A percentile compares a stretch with the other conserved stretches of the same genome.
Conservation (phyloP, 2,797 vertebrate species). For the Paguma larvata region DNA sequence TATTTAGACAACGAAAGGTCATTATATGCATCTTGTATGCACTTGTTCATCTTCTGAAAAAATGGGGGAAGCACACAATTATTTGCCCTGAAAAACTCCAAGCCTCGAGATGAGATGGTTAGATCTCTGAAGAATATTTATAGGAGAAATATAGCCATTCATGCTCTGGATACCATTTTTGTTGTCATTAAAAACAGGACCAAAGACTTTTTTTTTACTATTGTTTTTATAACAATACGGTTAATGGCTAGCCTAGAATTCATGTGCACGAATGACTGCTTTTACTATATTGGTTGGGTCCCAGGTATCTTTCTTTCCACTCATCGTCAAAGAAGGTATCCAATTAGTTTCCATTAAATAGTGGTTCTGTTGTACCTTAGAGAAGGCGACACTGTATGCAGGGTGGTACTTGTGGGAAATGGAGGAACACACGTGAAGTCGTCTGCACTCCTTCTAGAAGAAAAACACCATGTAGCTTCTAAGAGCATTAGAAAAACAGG, state of each 20-base stretch:
- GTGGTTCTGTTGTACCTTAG: background rate
- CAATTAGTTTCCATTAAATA: conserved; percentile 27
- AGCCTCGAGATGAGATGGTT: background rate
- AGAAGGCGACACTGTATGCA: background rate
- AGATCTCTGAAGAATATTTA: conserved; percentile 35
- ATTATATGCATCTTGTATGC: background rate
- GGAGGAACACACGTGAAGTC: background rate
- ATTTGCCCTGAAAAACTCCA: conserved; percentile 17
- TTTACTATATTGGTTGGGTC: background rate
- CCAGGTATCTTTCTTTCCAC: background rate
- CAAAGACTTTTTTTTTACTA: background rate
- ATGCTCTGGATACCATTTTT: background rate
- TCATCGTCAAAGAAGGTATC: background rate
- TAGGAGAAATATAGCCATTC: background rate
- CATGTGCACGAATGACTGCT: background rate
- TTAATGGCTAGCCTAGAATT: conserved; percentile 29
- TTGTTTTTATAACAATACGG: background rate
- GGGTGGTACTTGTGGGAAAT: background rate
- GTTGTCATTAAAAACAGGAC: conserved; percentile 48
- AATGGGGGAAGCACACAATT: background rate
- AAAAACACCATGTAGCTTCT: background rate
- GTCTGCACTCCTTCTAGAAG: background rate
- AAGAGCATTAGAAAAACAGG: background rate
- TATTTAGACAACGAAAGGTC: conserved; percentile 62
- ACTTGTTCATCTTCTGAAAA: conserved; percentile 32